Evolutionary conservation across 2,797 vertebrate species (phyloP).

Genomic region (Spinus pinus): DNA sequence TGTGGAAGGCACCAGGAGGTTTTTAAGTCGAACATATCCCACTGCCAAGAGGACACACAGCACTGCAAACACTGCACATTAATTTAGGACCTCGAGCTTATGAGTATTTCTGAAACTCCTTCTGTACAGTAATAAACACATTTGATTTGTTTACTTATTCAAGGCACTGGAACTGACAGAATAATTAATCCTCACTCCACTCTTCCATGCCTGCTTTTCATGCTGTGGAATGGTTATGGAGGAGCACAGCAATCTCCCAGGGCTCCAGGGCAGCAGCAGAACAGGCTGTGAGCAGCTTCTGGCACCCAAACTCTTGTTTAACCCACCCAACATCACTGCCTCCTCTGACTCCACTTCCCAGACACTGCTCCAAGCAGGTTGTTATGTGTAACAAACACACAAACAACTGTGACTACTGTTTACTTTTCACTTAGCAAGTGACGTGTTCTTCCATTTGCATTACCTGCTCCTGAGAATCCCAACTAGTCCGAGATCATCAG

Average conservation of each 20-base stretch:
- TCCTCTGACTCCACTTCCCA: background rate
- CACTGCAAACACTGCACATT: background rate
- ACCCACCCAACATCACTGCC: background rate
- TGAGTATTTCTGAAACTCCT: background rate
- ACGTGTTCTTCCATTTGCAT: background rate
- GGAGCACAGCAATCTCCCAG: background rate
- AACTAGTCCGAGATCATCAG: background rate
- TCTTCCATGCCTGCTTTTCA: background rate
- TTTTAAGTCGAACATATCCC: background rate
- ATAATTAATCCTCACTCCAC: background rate
- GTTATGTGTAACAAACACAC: background rate
- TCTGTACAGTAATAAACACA: background rate
- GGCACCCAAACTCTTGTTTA: background rate
- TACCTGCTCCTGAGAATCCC: conserved; percentile 29
- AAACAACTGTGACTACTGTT: background rate
- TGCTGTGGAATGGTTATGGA: background rate
- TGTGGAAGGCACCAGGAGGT: background rate
- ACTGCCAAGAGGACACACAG: background rate
- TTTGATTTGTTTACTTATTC: background rate
- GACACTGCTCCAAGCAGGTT: background rate
- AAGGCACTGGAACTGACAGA: background rate
- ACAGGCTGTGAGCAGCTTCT: background rate
- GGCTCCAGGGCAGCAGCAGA: background rate
- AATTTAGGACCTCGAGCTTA: background rate
- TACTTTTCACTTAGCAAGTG: background rate